These are phyloP conservation scores for Argentina silus DNA, from an alignment of 2,797 vertebrate species.

Conservation along the genomic window DNA sequence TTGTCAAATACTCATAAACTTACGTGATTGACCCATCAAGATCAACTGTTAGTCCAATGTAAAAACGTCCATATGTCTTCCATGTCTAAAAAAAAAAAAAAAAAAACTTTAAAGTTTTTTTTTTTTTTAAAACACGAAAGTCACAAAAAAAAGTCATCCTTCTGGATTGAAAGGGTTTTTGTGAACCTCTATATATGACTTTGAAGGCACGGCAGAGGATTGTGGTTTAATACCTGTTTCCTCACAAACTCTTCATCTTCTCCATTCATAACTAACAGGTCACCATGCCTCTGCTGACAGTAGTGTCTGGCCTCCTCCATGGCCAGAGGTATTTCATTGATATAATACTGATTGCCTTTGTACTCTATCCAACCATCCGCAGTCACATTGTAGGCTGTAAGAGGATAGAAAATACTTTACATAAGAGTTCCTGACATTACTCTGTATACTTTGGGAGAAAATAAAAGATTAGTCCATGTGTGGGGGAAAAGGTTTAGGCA, in stretches of 20 bases:
- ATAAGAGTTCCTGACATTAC: neutral
- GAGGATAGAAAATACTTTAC: constrained; percentile 23
- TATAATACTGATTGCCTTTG: constrained; percentile 84
- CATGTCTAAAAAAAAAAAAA: constrained; percentile 13
- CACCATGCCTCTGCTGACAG: constrained; percentile 84
- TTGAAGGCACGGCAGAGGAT: neutral
- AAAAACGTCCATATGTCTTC: constrained; percentile 41
- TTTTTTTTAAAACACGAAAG: neutral
- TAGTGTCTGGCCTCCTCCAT: constrained; percentile 83
- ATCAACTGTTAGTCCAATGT: no score
- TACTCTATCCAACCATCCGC: constrained; percentile 88
- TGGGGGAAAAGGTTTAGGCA: neutral
- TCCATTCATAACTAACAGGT: constrained; percentile 81
- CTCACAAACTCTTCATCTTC: constrained; percentile 83
- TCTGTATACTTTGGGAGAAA: no score
- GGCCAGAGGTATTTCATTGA: constrained; percentile 61
- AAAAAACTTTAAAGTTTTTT: constrained; percentile 9
- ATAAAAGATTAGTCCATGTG: neutral
- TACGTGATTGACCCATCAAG: no score
- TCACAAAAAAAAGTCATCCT: neutral
- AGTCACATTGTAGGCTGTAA: constrained; percentile 78
- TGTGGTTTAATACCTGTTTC: constrained; percentile 65
- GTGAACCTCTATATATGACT: neutral
- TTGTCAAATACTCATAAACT: neutral
- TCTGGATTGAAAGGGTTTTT: no score